Percentiles rank a stretch among this genome's conserved stretches.
phyloP scores from a whole-genome alignment of 2,113 vertebrate genomes.

The Microcebus murinus region DNA sequence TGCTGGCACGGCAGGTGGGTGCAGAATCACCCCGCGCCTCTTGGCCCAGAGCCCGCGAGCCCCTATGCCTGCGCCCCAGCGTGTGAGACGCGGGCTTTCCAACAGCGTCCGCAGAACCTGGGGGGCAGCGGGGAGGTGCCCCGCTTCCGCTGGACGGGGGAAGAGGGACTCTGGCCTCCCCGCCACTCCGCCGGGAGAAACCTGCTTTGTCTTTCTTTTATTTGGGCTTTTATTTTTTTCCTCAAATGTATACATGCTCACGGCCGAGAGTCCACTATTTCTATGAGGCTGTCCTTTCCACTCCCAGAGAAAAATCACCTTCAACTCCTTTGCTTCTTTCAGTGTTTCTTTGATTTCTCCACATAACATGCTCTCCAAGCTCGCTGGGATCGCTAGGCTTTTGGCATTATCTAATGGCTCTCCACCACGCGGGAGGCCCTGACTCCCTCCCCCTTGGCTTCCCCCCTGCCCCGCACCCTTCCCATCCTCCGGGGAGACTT shows the following conservation, averaged over 20 bases:
- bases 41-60: not conserved
- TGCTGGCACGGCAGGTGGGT: not conserved
- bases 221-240: not conserved
- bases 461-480: not conserved
- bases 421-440: not conserved
- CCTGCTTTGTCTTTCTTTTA: not conserved
- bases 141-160: not conserved
- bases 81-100: not conserved
- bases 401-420: not conserved
- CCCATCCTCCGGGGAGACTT: not conserved
- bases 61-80: not conserved
- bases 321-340: not conserved
- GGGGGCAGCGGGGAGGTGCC: not conserved
- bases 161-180: not conserved
- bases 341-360: not conserved
- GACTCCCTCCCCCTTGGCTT: not conserved
- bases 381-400: not conserved
- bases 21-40: not conserved
- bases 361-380: not conserved
- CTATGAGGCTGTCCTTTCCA: not conserved
- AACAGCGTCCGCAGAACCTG: not conserved
- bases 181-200: not conserved
- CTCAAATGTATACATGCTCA: not conserved
- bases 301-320: not conserved
- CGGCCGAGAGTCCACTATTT: not conserved